Base-by-base conservation (phyloP, 1,140 invertebrate species). In the Drosophila willistoni region DNA sequence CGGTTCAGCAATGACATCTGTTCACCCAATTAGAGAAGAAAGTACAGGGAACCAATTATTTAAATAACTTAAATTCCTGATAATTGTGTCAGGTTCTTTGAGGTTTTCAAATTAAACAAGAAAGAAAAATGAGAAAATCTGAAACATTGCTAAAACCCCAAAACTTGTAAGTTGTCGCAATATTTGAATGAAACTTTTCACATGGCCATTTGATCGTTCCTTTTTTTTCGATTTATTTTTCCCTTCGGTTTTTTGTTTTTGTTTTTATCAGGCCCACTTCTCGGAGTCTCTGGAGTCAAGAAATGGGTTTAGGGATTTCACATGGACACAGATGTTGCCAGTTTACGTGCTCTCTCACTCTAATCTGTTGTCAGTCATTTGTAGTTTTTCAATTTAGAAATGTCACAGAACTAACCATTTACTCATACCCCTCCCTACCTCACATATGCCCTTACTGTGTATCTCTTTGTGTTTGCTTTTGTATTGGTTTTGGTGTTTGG, bases 381-480 rank as follows among this genome's bases (percentile, higher is more conserved):
- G 83, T 89, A 87, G 84, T 89, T 89, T 84, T 87, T 87, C 84
- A 87, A 87, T 89, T 87, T 89, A 66, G 83, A 84, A 87, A 89
- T 87, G 83, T 87, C 84, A 89, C 84, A 87, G 79, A 87, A 78
- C 84, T 89, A 89, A 87, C 84, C 84, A 87, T 83, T 87, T 87
- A 79, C 83, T 86, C 87, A 63, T 17, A 12, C 65, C 66, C 63
- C 67, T 14, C 66, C 63, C 67, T 14, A 60, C 51, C 13, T 42
- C 59, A 47, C 59, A 47, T 19, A 4, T 10, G 0, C 9, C 19
- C 36, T 33, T 62, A 59, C 33, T 39, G 25, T 34, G 25, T 34
- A 60, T 51, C 59, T 67, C 65, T 66, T 55, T 68, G 62, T 76
- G n/a, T 74, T 33, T 55, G 10, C 59, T 29, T 34, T 13, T 41